A percentile compares a stretch with the other conserved stretches of the same genome.
These are phyloP conservation scores for Vireo altiloquus DNA, from an alignment of 2,113 vertebrate species.

Conservation along the genomic window DNA sequence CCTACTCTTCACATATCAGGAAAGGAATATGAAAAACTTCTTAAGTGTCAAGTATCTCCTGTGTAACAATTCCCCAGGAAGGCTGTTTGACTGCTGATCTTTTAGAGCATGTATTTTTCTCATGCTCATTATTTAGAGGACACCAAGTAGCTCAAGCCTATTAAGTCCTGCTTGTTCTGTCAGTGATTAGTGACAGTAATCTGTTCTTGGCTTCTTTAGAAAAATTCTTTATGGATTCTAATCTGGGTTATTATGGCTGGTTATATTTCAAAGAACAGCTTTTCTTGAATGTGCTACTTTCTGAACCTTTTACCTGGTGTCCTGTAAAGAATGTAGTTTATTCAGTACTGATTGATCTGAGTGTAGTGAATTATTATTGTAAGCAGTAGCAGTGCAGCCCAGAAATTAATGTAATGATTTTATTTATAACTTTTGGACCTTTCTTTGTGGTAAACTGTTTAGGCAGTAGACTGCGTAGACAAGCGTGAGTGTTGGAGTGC, in stretches of 20 bases:
- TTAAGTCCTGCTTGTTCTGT: conserved; percentile 17
- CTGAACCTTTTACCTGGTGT: background rate
- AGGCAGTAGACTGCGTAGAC: background rate
- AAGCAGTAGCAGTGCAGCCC: background rate
- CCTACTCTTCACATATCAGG: background rate
- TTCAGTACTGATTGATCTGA: background rate
- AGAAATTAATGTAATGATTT: background rate
- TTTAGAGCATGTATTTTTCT: background rate
- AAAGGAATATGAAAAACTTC: background rate
- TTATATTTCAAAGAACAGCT: background rate
- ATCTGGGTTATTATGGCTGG: background rate
- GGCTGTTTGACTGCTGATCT: background rate
- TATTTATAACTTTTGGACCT: background rate
- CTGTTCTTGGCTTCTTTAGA: conserved; percentile 40
- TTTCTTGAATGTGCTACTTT: background rate
- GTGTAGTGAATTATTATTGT: background rate
- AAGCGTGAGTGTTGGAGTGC: background rate
- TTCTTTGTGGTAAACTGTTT: background rate
- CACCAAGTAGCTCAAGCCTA: background rate
- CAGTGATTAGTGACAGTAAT: conserved; percentile 25
- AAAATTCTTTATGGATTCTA: conserved; percentile 6
- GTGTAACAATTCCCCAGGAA: background rate
- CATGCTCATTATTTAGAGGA: background rate
- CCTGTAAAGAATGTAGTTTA: background rate
- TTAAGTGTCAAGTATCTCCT: background rate